These are phyloP conservation scores for Ambastaia sidthimunki DNA, from an alignment of 2,797 vertebrate species.

Conservation along the genomic window DNA sequence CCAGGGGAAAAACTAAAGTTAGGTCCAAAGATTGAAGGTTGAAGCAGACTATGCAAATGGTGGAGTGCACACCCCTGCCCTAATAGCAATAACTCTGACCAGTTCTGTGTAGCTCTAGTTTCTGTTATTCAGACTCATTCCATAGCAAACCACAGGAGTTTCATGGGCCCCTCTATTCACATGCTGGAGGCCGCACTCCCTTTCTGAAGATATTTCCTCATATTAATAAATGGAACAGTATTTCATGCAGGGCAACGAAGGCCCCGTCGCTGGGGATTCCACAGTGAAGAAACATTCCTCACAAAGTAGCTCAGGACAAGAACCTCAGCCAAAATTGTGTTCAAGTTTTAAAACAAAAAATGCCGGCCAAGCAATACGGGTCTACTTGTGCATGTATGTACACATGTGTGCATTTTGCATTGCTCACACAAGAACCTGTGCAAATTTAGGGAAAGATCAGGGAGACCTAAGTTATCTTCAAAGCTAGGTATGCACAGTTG, in stretches of 20 bases:
- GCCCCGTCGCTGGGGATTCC: constrained; percentile 54
- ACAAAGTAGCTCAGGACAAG: constrained; percentile 56
- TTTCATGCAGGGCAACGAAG: constrained; percentile 56
- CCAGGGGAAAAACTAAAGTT: constrained; percentile 4
- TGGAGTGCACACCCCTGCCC: constrained; percentile 18
- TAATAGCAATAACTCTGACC: background rate
- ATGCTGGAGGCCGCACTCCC: constrained; percentile 34
- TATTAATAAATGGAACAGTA: constrained; percentile 61
- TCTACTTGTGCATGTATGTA: constrained; percentile 35
- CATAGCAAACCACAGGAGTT: constrained; percentile 45
- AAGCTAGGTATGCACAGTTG: background rate
- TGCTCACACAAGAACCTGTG: constrained; percentile 46
- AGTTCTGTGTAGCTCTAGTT: constrained; percentile 32
- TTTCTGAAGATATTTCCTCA: constrained; percentile 56
- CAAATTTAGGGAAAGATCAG: constrained; percentile 6
- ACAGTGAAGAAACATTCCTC: constrained; percentile 58
- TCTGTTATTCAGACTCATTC: constrained; percentile 39
- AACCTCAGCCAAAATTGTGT: constrained; percentile 55
- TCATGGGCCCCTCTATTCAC: constrained; percentile 33
- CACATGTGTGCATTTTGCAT: constrained; percentile 39
- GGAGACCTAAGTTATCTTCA: constrained; percentile 19
- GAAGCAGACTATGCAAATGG: background rate
- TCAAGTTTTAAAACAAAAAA: constrained; percentile 62
- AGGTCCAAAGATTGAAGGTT: constrained; percentile 17
- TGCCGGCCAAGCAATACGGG: constrained; percentile 58